Evolutionary conservation across 2,888 invertebrate genomes (phyloP).

Genomic region (Allygus modestus): DNA sequence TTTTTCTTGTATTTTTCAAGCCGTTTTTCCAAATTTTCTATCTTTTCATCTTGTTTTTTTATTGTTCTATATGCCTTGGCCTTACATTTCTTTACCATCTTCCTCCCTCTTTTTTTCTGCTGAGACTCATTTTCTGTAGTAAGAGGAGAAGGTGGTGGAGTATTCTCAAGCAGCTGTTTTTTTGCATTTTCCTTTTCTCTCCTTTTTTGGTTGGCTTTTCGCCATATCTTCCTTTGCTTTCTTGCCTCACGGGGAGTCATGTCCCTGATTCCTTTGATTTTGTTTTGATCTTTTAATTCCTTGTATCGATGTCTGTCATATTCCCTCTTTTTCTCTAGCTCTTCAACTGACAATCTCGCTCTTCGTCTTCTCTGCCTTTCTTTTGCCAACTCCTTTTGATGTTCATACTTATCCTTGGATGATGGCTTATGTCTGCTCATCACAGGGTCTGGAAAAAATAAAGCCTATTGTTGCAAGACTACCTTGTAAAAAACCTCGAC

Average conservation of each 20-base stretch:
- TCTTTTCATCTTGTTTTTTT: not conserved
- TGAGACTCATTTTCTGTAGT: not conserved
- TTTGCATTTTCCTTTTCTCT: not conserved
- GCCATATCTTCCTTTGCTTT: not conserved
- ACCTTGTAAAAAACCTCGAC: no score
- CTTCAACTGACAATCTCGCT: not conserved
- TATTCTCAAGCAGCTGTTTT: not conserved
- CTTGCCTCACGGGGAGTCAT: not conserved
- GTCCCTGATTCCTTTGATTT: not conserved
- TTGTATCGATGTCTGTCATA: not conserved
- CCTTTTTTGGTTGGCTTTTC: not conserved
- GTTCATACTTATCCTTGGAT: not conserved
- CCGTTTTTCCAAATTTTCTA: no score
- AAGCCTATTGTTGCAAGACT: no score
- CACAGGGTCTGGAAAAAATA: no score
- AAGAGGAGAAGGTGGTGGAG: not conserved
- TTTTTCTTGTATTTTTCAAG: no score
- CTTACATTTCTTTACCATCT: not conserved
- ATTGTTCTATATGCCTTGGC: constrained; percentile 3
- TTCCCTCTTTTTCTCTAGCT: constrained; percentile 1
- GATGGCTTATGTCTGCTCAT: no score
- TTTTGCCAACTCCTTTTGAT: not conserved
- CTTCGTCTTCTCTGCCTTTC: constrained; percentile 12
- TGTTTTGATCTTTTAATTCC: not conserved
- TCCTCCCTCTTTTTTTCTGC: not conserved